A percentile compares a stretch with the other conserved stretches of the same genome.
Conservation (phyloP, 2,888 invertebrate genomes). For the Platynereis dumerilii region DNA sequence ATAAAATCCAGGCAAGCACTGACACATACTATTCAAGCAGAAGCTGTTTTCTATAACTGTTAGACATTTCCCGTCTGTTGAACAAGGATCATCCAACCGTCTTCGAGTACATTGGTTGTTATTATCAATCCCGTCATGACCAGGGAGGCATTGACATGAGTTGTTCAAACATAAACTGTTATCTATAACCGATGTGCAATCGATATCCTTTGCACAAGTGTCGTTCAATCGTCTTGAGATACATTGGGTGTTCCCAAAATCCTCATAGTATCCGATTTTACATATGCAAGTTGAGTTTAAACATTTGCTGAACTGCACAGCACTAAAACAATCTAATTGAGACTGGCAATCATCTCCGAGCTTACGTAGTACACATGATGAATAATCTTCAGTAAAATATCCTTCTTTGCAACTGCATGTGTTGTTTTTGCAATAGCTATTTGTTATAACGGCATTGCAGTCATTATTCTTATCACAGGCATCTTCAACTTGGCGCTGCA, state of each 20-base stretch:
- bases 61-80: too few species aligned
- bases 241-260: slow-evolving; percentile 17
- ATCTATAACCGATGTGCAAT: slow-evolving; percentile 23
- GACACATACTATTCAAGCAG: not conserved
- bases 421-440: slow-evolving; percentile 7
- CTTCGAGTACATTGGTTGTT: not conserved
- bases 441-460: slow-evolving; percentile 3
- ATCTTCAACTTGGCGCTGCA: not conserved
- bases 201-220: slow-evolving; percentile 16
- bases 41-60: too few species aligned
- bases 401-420: not conserved
- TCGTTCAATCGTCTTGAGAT: slow-evolving; percentile 15
- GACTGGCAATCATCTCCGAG: slow-evolving; percentile 14
- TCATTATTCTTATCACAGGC: not conserved
- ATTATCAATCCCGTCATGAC: slow-evolving; percentile 13
- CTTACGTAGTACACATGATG: slow-evolving; percentile 14
- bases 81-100: too few species aligned
- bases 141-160: slow-evolving; percentile 23
- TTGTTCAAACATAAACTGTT: slow-evolving; percentile 26
- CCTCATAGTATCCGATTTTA: slow-evolving; percentile 13
- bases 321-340: not conserved
- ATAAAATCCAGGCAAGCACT: slow-evolving; percentile 23
- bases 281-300: slow-evolving; percentile 10
- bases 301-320: too few species aligned
- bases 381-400: not conserved